phyloP scores from a whole-genome alignment of 2,113 vertebrate genomes.

The Psettodes erumei region DNA sequence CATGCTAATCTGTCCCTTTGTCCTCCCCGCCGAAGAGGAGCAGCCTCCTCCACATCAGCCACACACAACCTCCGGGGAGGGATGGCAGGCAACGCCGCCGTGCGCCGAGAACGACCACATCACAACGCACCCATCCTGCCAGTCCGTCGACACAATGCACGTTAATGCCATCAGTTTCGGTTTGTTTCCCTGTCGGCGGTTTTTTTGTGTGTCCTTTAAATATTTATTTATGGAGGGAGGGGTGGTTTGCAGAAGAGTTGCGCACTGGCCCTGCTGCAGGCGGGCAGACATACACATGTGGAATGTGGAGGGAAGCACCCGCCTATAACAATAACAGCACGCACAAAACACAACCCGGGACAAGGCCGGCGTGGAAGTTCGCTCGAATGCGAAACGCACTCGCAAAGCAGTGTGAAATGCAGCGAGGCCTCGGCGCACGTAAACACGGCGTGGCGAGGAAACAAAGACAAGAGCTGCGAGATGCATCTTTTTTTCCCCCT shows the following conservation, averaged over 20 bases:
- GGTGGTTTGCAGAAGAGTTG: constrained; percentile 36
- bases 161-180: background rate
- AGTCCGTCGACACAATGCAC: too few relatives aligned
- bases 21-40: constrained; percentile 32
- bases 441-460: constrained; percentile 25
- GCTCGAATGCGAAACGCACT: constrained; percentile 37
- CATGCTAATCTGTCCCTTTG: constrained; percentile 51
- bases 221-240: too few relatives aligned
- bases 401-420: constrained; percentile 11
- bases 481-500: background rate
- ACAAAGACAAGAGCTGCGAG: constrained; percentile 36
- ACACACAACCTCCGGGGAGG: constrained; percentile 35
- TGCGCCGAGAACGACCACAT: constrained; percentile 8
- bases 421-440: constrained; percentile 26
- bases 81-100: constrained; percentile 8
- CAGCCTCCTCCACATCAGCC: constrained; percentile 41
- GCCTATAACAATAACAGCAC: constrained; percentile 63
- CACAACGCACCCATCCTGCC: background rate
- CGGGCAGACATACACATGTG: constrained; percentile 60
- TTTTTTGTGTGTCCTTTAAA: too few relatives aligned
- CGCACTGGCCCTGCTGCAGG: constrained; percentile 49
- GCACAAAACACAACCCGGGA: constrained; percentile 37
- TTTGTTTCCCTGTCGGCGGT: constrained; percentile 9
- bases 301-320: constrained; percentile 70
- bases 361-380: constrained; percentile 18